phyloP scores from a whole-genome alignment of 2,113 vertebrate genomes.

The Tragelaphus buxtoni region DNA sequence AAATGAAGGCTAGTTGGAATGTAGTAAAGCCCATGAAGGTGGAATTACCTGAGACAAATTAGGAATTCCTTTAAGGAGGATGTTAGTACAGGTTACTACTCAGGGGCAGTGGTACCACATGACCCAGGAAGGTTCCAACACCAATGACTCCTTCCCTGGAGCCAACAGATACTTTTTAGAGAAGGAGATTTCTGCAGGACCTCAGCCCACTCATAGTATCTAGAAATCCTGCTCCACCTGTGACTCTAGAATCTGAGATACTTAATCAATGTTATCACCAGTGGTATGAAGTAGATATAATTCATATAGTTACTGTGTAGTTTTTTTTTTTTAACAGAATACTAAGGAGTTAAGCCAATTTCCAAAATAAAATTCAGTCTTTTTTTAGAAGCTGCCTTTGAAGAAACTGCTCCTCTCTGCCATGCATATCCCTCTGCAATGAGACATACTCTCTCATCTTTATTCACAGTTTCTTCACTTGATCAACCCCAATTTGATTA shows the following conservation, averaged over 20 bases:
- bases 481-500: not conserved
- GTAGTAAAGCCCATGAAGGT: not conserved
- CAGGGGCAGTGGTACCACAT: not conserved
- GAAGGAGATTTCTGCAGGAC: not conserved
- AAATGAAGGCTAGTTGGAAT: not conserved
- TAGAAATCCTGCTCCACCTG: not conserved
- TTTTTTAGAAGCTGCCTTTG: not conserved
- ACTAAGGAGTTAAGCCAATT: not conserved
- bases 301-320: not conserved
- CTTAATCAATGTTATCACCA: not conserved
- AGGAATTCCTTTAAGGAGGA: not conserved
- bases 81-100: not conserved
- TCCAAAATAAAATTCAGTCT: not conserved
- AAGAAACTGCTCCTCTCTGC: not conserved
- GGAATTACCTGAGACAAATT: not conserved
- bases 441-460: not conserved
- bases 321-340: not conserved
- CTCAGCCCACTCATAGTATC: not conserved
- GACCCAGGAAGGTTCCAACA: conserved; percentile 6
- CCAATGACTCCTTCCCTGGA: not conserved
- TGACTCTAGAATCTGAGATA: not conserved
- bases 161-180: not conserved
- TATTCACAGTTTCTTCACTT: not conserved
- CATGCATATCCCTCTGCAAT: not conserved
- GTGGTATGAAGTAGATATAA: not conserved